These are phyloP conservation scores for Lottia scabra DNA, from an alignment of 2,888 invertebrate genomes.

Conservation along the genomic window DNA sequence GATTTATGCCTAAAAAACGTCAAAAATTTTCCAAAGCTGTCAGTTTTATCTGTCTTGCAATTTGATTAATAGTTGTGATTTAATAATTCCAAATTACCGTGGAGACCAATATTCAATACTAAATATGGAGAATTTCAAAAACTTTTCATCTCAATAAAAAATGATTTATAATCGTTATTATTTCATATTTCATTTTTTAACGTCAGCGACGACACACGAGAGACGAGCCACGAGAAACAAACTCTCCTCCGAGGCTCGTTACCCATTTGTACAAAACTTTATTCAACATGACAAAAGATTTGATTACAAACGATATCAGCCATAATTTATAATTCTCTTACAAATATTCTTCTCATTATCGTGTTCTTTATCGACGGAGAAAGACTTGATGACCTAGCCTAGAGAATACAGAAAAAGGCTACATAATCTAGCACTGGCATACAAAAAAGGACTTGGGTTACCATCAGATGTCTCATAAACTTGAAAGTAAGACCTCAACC, in stretches of 20 bases:
- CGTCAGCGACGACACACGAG: too few relatives aligned
- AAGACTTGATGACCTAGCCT: too few relatives aligned
- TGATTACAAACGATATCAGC: not conserved
- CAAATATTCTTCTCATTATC: not conserved
- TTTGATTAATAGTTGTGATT: not conserved
- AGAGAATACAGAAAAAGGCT: too few relatives aligned
- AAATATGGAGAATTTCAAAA: conserved; percentile 1
- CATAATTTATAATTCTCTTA: not conserved
- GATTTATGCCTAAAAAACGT: not conserved
- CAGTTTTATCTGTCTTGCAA: not conserved
- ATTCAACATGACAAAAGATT: not conserved
- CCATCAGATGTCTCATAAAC: too few relatives aligned
- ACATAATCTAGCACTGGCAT: too few relatives aligned
- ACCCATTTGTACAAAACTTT: not conserved
- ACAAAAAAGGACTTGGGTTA: too few relatives aligned
- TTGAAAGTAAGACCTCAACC: too few relatives aligned
- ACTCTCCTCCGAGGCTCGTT: not conserved
- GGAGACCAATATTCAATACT: not conserved
- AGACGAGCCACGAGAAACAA: not conserved
- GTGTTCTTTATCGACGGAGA: too few relatives aligned
- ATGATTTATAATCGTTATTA: not conserved
- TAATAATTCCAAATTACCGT: not conserved
- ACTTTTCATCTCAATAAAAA: not conserved
- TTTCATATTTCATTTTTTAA: conserved; percentile 1
- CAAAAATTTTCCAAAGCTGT: not conserved